phyloP scores from a whole-genome alignment of 2,888 invertebrate genomes.

The Blera fallax region DNA sequence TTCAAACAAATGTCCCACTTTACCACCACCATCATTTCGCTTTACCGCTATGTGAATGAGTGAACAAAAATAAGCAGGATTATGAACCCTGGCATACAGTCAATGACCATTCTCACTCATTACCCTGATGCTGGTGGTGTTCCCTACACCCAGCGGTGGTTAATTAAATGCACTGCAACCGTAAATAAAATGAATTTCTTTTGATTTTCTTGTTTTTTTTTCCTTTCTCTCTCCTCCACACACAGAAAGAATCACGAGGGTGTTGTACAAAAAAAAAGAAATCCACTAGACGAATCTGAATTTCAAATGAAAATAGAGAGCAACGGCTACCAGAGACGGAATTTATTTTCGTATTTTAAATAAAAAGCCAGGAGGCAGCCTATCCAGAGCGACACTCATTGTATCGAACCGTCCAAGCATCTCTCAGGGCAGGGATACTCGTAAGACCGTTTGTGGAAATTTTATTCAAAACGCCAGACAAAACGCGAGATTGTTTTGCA shows the following conservation, averaged over 20 bases:
- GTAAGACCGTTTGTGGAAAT: neutral
- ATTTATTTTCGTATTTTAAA: conserved; percentile 41
- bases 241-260: neutral
- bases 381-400: neutral
- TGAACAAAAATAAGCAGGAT: neutral
- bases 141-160: neutral
- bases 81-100: conserved; percentile 25
- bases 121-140: conserved; percentile 12
- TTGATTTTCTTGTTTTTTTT: conserved; percentile 19
- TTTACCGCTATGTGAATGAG: neutral
- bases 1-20: conserved; percentile 30
- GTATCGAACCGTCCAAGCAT: neutral
- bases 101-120: conserved; percentile 54
- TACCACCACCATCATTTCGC: neutral
- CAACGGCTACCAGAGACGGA: neutral
- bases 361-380: neutral
- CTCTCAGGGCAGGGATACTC: neutral
- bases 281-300: conserved; percentile 22
- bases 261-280: neutral
- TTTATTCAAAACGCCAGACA: conserved; percentile 36
- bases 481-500: conserved; percentile 42
- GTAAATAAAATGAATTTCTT: conserved; percentile 23
- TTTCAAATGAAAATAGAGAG: conserved; percentile 20
- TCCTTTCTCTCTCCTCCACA: neutral
- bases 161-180: conserved; percentile 44